A percentile compares a stretch with the other conserved stretches of the same genome.
phyloP scores from a whole-genome alignment of 2,888 invertebrate genomes.

The Rhagium mordax region DNA sequence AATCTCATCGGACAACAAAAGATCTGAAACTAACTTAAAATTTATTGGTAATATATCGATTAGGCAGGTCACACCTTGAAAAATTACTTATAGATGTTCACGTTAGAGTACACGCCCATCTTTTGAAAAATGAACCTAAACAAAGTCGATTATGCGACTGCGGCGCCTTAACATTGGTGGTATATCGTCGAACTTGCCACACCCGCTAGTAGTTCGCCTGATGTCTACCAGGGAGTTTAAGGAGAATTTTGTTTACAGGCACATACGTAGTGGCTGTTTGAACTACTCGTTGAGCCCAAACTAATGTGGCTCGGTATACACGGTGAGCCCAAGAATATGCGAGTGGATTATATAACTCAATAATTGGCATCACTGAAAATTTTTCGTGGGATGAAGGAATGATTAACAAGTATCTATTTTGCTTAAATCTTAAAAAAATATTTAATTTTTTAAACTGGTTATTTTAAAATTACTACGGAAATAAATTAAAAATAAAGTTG shows the following conservation, averaged over 20 bases:
- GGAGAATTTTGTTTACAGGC: not conserved
- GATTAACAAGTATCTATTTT: too few relatives aligned
- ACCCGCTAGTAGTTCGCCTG: conserved; percentile 50
- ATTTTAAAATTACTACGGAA: too few relatives aligned
- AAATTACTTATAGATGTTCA: conserved; percentile 43
- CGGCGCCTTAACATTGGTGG: conserved; percentile 52
- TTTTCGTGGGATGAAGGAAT: too few relatives aligned
- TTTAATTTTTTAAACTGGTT: too few relatives aligned
- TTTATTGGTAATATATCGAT: conserved; percentile 45
- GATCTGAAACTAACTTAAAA: not conserved
- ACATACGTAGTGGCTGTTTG: not conserved
- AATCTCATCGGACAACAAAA: not conserved
- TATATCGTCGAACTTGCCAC: conserved; percentile 57
- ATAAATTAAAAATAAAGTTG: too few relatives aligned
- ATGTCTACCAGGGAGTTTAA: not conserved
- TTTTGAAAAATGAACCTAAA: conserved; percentile 65
- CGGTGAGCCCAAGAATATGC: too few relatives aligned
- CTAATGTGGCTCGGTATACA: not conserved
- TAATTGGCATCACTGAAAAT: too few relatives aligned
- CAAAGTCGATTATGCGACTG: conserved; percentile 62
- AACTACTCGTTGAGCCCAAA: not conserved
- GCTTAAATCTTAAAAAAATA: too few relatives aligned
- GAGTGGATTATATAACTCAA: too few relatives aligned
- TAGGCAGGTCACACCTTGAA: conserved; percentile 50
- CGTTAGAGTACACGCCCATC: conserved; percentile 59